Conservation (phyloP, 2,888 invertebrate species). For the Pseudanteris insignis region DNA sequence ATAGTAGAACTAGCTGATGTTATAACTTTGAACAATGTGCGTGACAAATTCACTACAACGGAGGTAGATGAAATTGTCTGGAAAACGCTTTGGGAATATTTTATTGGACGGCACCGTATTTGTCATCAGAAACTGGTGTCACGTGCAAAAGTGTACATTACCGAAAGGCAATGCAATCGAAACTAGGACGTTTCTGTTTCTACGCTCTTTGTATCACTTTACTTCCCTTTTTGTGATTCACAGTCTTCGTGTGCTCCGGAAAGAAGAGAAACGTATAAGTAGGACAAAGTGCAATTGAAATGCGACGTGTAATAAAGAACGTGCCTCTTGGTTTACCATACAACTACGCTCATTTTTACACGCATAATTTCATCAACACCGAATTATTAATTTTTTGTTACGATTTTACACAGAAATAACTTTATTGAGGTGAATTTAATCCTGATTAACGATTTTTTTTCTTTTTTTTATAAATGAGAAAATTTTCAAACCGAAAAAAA, state of each 20-base stretch:
- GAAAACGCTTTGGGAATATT: slow-evolving; percentile 40
- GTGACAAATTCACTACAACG: neutral
- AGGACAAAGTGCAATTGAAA: slow-evolving; percentile 45
- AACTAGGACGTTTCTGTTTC: slow-evolving; percentile 41
- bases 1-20: too few species aligned
- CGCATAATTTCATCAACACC: slow-evolving; percentile 23
- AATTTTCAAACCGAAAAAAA: too few species aligned
- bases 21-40: slow-evolving; percentile 23
- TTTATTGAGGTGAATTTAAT: too few species aligned
- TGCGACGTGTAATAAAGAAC: slow-evolving; percentile 44
- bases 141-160: slow-evolving; percentile 44
- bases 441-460: neutral
- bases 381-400: slow-evolving; percentile 14
- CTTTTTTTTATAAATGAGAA: neutral
- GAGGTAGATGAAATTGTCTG: slow-evolving; percentile 29
- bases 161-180: slow-evolving; percentile 43
- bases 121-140: slow-evolving; percentile 38
- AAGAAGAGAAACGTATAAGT: slow-evolving; percentile 40
- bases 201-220: slow-evolving; percentile 39
- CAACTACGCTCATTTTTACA: slow-evolving; percentile 10
- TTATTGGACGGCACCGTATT: slow-evolving; percentile 24
- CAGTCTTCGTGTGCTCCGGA: slow-evolving; percentile 32
- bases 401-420: too few species aligned
- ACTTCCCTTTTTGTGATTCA: slow-evolving; percentile 35
- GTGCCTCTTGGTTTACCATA: slow-evolving; percentile 43